phyloP scores from a whole-genome alignment of 2,888 invertebrate species.

The Vesta saturnalis region DNA sequence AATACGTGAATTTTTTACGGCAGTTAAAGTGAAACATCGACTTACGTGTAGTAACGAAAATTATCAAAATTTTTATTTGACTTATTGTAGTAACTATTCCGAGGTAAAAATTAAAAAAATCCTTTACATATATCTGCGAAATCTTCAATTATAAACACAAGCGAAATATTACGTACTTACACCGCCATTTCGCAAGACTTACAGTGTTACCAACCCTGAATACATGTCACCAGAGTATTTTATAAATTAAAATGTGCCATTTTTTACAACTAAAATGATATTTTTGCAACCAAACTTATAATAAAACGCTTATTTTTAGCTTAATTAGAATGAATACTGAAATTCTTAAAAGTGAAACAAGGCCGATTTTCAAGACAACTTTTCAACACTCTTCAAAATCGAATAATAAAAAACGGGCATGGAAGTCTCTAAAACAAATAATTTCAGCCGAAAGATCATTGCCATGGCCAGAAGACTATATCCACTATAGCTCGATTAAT shows the following conservation, averaged over 20 bases:
- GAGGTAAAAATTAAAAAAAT: conserved; percentile 16
- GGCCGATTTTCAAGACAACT: conserved; percentile 57
- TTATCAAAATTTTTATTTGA: conserved; percentile 38
- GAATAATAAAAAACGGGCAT: conserved; percentile 80
- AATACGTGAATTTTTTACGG: conserved; percentile 38
- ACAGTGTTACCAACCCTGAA: not conserved
- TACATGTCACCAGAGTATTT: not conserved
- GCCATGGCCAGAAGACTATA: conserved; percentile 80
- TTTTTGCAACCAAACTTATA: not conserved
- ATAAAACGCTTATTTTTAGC: too few relatives aligned
- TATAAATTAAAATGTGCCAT: not conserved
- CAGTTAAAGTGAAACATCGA: conserved; percentile 43
- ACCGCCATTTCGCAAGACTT: conserved; percentile 15
- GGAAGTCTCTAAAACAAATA: conserved; percentile 92
- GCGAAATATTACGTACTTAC: conserved; percentile 17
- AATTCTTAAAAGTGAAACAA: conserved; percentile 52
- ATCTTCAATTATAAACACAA: conserved; percentile 17
- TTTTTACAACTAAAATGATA: not conserved
- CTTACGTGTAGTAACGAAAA: conserved; percentile 42
- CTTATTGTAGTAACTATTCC: conserved; percentile 24
- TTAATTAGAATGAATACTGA: conserved; percentile 38
- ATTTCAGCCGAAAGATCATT: conserved; percentile 80
- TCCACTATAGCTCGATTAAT: conserved; percentile 87
- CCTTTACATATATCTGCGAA: conserved; percentile 17
- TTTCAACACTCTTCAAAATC: conserved; percentile 66